Evolutionary conservation across 2,888 invertebrate species (phyloP), one percentile per base, ranked within the genome.

Genomic region (Diarsia brunnea): DNA sequence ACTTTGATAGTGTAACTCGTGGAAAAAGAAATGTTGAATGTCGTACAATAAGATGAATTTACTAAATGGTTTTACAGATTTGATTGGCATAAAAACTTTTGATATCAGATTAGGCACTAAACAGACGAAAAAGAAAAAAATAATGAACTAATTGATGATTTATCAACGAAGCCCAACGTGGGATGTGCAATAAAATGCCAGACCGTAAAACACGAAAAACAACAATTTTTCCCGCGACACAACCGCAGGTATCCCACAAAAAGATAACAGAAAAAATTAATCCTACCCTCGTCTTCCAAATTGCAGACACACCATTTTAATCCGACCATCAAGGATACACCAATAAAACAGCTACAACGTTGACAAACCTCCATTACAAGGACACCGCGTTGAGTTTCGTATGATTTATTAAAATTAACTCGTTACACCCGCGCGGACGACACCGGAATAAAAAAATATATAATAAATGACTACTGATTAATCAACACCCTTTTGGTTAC

Each of bases 331-430:
- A 85, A 74, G 82, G 58, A 85, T 65, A 85, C 75, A 78, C 73
- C 68, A 82, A 83, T 85, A 84, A 86, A 78, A 73, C 63, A 63
- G 58, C 61, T 10, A 24, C 68, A 43, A 63, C 84, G 75, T 43
- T 75, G 85, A 81, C 85, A 72, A 73, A 38, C 69, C 74, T 11
- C 75, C 60, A 70, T 79, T 73, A 79, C 69, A 77, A 76, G 73
- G 72, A 65, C 61, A 70, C 69, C 24, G 76, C 71, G 84, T 78
- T 78, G 84, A 80, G 71, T 86, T 86, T 75, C 80, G 70, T 73
- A 77, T 89, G 89, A 88, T 88, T 88, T 89, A 88, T 88, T 75
- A 81, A 79, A 81, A 84, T 88, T 75, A 88, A 83, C 85, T 82
- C 78, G 82, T 78, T 79, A 73, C 76, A 68, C 75, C n/a, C n/a